Percentiles rank a stretch among this genome's conserved stretches.
Evolutionary conservation across 2,113 vertebrate species (phyloP).

Genomic region (Etheostoma cragini): DNA sequence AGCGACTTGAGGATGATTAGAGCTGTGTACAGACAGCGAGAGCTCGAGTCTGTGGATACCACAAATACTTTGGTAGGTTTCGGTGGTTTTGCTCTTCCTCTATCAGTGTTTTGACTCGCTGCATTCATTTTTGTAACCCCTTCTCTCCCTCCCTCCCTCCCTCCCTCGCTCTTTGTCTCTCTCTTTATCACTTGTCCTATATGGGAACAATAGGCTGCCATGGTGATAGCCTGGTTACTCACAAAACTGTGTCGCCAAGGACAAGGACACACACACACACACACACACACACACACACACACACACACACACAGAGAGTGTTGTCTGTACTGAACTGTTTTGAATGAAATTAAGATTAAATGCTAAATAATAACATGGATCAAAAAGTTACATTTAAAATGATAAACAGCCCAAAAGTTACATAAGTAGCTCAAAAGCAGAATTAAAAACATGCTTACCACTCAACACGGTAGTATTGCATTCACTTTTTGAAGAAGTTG

Average conservation of each 20-base stretch:
- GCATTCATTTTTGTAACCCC: not conserved
- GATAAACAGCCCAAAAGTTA: too few relatives aligned
- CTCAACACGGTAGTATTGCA: too few relatives aligned
- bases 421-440: too few relatives aligned
- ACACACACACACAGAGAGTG: slow-evolving; percentile 17
- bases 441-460: too few relatives aligned
- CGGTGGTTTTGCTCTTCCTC: not conserved
- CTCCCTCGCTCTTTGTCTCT: not conserved
- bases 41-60: not conserved
- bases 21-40: too few relatives aligned
- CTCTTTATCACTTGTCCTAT: not conserved
- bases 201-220: slow-evolving; percentile 68
- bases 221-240: slow-evolving; percentile 66
- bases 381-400: too few relatives aligned
- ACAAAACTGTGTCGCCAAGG: slow-evolving; percentile 38
- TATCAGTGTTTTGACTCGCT: not conserved
- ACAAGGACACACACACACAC: slow-evolving; percentile 21
- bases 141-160: too few relatives aligned
- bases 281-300: slow-evolving; percentile 16
- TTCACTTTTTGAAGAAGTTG: too few relatives aligned
- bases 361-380: too few relatives aligned
- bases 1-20: too few relatives aligned
- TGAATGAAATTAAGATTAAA: too few relatives aligned
- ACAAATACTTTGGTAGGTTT: not conserved
- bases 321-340: too few relatives aligned